A percentile compares a stretch with the other conserved stretches of the same genome.
phyloP scores from a whole-genome alignment of 2,113 vertebrate species.

The Ardeotis arabs region DNA sequence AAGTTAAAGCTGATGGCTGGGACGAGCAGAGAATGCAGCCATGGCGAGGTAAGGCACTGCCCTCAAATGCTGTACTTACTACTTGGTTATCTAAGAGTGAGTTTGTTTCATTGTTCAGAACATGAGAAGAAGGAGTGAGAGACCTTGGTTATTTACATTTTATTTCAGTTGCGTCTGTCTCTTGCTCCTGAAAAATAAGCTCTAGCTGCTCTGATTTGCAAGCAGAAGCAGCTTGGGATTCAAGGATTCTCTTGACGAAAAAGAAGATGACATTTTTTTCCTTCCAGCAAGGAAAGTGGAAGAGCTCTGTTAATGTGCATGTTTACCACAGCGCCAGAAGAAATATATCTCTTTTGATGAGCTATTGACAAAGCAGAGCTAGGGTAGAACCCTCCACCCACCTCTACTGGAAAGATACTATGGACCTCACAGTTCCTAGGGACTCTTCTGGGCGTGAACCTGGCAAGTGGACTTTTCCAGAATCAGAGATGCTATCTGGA shows the following conservation, averaged over 20 bases:
- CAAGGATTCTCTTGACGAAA: slow-evolving; percentile 4
- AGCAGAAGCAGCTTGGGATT: background rate
- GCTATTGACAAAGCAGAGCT: background rate
- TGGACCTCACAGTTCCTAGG: background rate
- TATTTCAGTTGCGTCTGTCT: background rate
- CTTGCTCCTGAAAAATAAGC: background rate
- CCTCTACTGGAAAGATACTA: background rate
- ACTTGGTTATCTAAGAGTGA: background rate
- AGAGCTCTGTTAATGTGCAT: background rate
- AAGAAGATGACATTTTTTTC: background rate
- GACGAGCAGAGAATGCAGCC: background rate
- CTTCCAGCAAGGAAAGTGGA: background rate
- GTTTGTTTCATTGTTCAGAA: background rate
- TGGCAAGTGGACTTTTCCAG: background rate
- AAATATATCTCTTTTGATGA: background rate
- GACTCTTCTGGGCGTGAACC: background rate
- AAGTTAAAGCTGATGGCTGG: background rate
- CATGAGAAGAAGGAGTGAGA: background rate
- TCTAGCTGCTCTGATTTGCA: background rate
- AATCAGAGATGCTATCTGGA: background rate
- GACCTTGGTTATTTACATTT: background rate
- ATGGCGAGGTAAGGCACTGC: background rate
- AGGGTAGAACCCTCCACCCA: background rate
- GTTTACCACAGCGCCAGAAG: background rate
- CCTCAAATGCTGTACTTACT: background rate